Conservation (phyloP, 2,888 invertebrate species). For the Nymphalis c-album region DNA sequence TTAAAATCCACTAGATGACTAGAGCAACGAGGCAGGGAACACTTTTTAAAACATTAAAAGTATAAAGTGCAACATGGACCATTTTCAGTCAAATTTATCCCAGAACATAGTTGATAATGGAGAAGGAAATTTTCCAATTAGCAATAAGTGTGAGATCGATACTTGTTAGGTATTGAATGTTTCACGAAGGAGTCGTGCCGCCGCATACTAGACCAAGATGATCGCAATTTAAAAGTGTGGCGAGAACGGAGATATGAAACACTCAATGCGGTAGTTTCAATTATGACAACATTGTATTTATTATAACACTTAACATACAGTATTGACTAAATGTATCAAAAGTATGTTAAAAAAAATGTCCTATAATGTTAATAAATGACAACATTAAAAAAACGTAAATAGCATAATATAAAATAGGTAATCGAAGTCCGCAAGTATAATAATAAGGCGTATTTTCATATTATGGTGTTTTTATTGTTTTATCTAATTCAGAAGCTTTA, state of each 20-base stretch:
- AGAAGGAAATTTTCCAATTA: conserved; percentile 40
- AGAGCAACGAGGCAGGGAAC: no score
- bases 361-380: no score
- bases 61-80: background rate
- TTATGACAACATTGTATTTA: background rate
- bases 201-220: conserved; percentile 48
- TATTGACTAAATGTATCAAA: no score
- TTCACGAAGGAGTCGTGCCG: conserved; percentile 43
- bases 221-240: conserved; percentile 40
- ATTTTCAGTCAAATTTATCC: background rate
- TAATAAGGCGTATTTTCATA: no score
- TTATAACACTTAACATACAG: background rate
- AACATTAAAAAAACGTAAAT: no score
- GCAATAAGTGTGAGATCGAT: conserved; percentile 31
- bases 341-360: no score
- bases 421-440: no score
- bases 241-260: background rate
- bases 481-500: no score
- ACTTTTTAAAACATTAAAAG: background rate
- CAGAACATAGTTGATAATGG: conserved; percentile 18
- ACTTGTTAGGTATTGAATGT: conserved; percentile 42
- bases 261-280: conserved; percentile 8
- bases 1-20: no score
- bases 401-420: no score
- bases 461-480: no score